Evolutionary conservation across 2,888 invertebrate species (phyloP).

Genomic region (Augochlorella aurata): DNA sequence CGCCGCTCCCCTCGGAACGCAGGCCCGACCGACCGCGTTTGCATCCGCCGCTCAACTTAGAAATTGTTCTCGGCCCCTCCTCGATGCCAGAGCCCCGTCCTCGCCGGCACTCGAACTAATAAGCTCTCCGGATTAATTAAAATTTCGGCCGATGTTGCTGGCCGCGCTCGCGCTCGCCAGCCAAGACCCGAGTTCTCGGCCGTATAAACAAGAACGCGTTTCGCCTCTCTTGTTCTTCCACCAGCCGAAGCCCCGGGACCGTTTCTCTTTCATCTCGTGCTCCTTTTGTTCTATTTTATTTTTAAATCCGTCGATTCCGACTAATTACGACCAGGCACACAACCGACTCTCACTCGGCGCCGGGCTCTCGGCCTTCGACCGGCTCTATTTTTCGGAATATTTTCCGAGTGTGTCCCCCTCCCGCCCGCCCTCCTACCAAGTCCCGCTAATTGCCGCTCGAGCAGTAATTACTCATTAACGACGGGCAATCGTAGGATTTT

Average conservation of each 20-base stretch:
- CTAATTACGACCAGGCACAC: slow-evolving; percentile 56
- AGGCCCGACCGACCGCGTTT: slow-evolving; percentile 30
- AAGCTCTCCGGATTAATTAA: slow-evolving; percentile 75
- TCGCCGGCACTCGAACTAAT: slow-evolving; percentile 70
- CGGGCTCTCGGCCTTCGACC: background rate
- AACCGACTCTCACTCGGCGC: slow-evolving; percentile 2
- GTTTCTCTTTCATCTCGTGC: background rate
- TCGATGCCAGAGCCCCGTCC: slow-evolving; percentile 59
- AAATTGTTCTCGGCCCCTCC: slow-evolving; percentile 62
- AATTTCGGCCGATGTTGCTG: slow-evolving; percentile 67
- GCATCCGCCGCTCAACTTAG: slow-evolving; percentile 59
- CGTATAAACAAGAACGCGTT: slow-evolving; percentile 60
- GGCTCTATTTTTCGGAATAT: slow-evolving; percentile 21
- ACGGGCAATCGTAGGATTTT: slow-evolving; percentile 46
- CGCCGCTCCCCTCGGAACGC: background rate
- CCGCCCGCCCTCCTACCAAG: background rate
- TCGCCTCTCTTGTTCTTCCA: background rate
- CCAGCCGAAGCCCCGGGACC: background rate
- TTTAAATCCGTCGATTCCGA: slow-evolving; percentile 55
- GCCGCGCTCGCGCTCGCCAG: slow-evolving; percentile 31
- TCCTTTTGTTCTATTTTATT: background rate
- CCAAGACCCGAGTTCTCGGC: slow-evolving; percentile 52
- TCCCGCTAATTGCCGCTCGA: slow-evolving; percentile 48
- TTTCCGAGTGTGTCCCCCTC: background rate
- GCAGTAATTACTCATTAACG: slow-evolving; percentile 55